Percentiles rank a stretch among this genome's conserved stretches.
These are phyloP conservation scores for Drosophila obscura DNA, from an alignment of 1,140 invertebrate species.

Conservation along the genomic window DNA sequence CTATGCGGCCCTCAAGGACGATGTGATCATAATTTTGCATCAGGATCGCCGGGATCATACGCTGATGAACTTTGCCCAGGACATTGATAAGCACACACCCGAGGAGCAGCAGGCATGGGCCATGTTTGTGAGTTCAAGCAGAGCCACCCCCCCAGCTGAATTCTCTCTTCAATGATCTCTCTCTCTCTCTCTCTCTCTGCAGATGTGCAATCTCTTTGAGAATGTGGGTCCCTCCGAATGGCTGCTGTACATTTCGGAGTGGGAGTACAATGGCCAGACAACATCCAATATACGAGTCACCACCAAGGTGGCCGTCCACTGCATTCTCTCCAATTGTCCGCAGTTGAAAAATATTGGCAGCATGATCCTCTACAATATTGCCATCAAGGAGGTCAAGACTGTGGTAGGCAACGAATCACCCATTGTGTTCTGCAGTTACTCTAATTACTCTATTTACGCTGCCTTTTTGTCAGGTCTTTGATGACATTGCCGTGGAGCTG, in stretches of 20 bases:
- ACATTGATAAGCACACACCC: conserved; percentile 90
- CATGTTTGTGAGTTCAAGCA: conserved; percentile 87
- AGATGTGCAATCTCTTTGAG: conserved; percentile 96
- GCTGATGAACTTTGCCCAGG: conserved; percentile 94
- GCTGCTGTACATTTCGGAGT: conserved; percentile 96
- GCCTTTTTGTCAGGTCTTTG: conserved; percentile 89
- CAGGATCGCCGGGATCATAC: conserved; percentile 95
- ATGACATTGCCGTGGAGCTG: conserved; percentile 96
- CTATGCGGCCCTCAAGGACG: conserved; percentile 92
- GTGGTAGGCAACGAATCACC: conserved; percentile 89
- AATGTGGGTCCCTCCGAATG: conserved; percentile 95
- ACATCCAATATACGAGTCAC: conserved; percentile 95
- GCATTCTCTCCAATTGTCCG: conserved; percentile 89
- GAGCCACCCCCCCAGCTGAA: conserved; percentile 65
- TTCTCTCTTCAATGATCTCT: too few relatives aligned
- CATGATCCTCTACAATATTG: conserved; percentile 95
- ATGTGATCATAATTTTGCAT: conserved; percentile 94
- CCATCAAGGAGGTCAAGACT: conserved; percentile 98
- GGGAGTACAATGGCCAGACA: conserved; percentile 89
- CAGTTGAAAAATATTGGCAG: conserved; percentile 91
- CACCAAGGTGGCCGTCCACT: conserved; percentile 95
- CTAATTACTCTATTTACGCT: background rate
- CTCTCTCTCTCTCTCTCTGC: conserved; percentile 4
- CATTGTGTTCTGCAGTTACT: background rate
- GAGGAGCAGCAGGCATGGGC: conserved; percentile 92